A percentile compares a stretch with the other conserved stretches of the same genome.
phyloP scores from a whole-genome alignment of 2,888 invertebrate genomes.

The Aphrophora alni region DNA sequence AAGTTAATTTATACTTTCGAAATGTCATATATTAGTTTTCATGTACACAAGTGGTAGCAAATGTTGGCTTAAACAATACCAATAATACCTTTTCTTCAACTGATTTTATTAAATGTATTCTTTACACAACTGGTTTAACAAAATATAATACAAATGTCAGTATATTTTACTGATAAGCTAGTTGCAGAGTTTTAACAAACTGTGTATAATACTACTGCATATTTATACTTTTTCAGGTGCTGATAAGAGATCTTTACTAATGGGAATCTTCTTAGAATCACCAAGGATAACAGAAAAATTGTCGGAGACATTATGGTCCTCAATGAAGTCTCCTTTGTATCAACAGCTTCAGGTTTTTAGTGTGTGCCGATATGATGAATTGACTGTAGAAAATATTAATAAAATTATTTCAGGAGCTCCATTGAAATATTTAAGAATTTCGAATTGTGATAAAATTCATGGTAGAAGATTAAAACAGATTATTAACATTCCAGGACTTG shows the following conservation, averaged over 20 bases:
- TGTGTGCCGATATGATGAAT: conserved; percentile 50
- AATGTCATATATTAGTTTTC: no score
- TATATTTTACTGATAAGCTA: no score
- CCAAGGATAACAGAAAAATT: conserved; percentile 49
- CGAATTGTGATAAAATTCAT: conserved; percentile 46
- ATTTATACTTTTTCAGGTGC: background rate
- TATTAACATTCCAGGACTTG: background rate
- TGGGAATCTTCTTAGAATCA: conserved; percentile 52
- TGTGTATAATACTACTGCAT: no score
- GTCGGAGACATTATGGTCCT: conserved; percentile 44
- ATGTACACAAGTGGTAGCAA: no score
- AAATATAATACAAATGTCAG: no score
- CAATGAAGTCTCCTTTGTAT: background rate
- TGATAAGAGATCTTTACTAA: conserved; percentile 45
- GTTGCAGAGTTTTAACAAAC: no score
- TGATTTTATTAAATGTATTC: no score
- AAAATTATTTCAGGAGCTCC: conserved; percentile 36
- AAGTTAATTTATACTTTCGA: no score
- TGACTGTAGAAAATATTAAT: conserved; percentile 46
- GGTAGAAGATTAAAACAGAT: conserved; percentile 31
- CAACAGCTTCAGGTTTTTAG: conserved; percentile 43
- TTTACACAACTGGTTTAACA: no score
- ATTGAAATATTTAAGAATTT: conserved; percentile 47
- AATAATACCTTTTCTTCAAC: no score
- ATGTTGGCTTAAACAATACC: no score